Conservation (phyloP, 1,140 invertebrate species). For the Sipha flava region DNA sequence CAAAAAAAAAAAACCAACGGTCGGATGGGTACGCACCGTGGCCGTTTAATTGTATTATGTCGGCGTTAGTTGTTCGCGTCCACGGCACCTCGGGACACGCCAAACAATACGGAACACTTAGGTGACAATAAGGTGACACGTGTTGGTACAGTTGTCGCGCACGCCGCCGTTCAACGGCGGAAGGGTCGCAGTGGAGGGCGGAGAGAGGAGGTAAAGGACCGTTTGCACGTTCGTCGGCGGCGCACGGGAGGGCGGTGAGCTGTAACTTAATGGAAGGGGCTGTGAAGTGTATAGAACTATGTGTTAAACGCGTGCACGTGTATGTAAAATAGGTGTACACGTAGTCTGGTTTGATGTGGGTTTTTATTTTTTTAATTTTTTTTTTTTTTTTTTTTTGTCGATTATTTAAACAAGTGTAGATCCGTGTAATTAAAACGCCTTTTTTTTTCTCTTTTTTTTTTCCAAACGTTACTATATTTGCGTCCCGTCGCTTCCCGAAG, state of each 20-base stretch:
- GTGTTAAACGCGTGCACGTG: too few relatives aligned
- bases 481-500: background rate
- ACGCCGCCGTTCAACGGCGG: background rate
- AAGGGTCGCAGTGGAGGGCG: background rate
- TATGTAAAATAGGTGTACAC: too few relatives aligned
- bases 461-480: background rate
- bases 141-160: constrained; percentile 19
- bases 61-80: background rate
- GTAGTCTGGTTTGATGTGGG: too few relatives aligned
- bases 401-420: constrained; percentile 17
- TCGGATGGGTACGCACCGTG: background rate
- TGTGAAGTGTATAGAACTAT: too few relatives aligned
- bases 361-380: too few relatives aligned
- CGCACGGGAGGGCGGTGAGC: background rate
- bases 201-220: too few relatives aligned
- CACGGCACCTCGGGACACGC: background rate
- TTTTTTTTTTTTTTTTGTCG: background rate
- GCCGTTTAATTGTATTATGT: background rate
- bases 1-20: too few relatives aligned
- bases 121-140: constrained; percentile 47
- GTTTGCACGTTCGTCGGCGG: background rate
- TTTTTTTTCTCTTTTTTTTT: background rate
- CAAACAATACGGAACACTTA: constrained; percentile 49
- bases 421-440: constrained; percentile 7
- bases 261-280: too few relatives aligned